Conservation (phyloP, 2,888 invertebrate genomes). For the Alentia gelatinosa region DNA sequence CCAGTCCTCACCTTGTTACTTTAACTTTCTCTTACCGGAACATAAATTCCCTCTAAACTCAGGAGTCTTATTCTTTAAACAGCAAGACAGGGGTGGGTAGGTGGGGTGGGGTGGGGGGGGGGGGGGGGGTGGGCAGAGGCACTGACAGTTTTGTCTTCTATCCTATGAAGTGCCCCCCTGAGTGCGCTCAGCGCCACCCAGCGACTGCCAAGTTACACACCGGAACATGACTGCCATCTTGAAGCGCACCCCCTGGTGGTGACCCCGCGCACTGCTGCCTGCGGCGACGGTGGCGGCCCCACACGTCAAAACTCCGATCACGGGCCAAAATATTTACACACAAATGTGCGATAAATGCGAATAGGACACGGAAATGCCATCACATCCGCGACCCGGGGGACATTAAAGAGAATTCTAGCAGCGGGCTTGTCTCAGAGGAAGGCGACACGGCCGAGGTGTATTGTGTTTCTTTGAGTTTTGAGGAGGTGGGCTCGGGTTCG, state of each 20-base stretch:
- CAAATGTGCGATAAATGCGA: not conserved
- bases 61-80: no score
- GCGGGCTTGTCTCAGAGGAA: not conserved
- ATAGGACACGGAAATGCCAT: not conserved
- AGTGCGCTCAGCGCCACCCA: not conserved
- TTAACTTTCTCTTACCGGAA: no score
- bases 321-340: slow-evolving; percentile 19
- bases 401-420: not conserved
- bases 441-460: not conserved
- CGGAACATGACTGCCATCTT: not conserved
- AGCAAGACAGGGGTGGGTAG: not conserved
- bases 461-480: not conserved
- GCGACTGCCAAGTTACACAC: not conserved
- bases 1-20: no score
- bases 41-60: no score
- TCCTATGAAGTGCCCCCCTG: not conserved
- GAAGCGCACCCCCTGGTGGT: not conserved
- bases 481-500: not conserved
- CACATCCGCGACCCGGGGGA: not conserved
- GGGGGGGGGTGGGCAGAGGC: slow-evolving; percentile 1
- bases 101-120: not conserved
- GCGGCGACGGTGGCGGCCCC: not conserved
- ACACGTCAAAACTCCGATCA: not conserved
- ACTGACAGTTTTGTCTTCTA: not conserved
- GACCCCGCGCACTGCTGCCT: not conserved